Percentiles rank a stretch among this genome's conserved stretches.
Evolutionary conservation across 1,140 invertebrate species (phyloP).

Genomic region (Ceratosolen fusciceps): DNA sequence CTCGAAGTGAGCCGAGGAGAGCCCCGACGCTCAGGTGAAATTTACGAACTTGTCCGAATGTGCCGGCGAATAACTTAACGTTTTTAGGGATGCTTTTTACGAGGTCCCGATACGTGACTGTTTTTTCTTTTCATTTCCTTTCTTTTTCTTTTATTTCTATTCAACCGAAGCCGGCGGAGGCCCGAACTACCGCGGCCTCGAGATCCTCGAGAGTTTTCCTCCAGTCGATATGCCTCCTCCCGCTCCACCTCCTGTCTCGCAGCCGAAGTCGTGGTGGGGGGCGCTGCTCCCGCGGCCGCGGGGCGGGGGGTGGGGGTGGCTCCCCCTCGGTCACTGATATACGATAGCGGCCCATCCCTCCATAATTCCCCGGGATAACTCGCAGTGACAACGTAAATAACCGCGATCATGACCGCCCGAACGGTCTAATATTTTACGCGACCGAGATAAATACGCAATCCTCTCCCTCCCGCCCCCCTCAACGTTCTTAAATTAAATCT

Average conservation of each 20-base stretch:
- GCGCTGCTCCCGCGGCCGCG: no score
- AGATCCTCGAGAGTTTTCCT: no score
- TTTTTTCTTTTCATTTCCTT: no score
- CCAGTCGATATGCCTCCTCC: no score
- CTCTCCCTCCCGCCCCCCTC: no score
- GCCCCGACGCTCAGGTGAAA: conserved; percentile 19
- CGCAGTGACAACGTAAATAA: neutral
- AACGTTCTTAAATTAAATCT: no score
- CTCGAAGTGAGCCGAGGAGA: neutral
- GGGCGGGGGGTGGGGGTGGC: neutral
- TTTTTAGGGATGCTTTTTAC: conserved; percentile 43
- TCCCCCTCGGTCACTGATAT: neutral
- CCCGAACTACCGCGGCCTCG: no score
- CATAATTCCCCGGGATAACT: neutral
- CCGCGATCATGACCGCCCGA: neutral
- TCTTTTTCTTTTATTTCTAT: no score
- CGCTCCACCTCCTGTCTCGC: no score
- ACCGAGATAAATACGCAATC: no score
- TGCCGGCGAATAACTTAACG: conserved; percentile 43
- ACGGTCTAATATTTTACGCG: neutral
- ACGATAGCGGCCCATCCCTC: neutral
- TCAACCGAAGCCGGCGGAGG: no score
- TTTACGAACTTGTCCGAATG: conserved; percentile 32
- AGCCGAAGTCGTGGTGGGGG: no score
- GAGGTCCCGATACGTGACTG: conserved; percentile 16